These are phyloP conservation scores for Orthosia incerta DNA, from an alignment of 2,888 invertebrate genomes.

Conservation along the genomic window DNA sequence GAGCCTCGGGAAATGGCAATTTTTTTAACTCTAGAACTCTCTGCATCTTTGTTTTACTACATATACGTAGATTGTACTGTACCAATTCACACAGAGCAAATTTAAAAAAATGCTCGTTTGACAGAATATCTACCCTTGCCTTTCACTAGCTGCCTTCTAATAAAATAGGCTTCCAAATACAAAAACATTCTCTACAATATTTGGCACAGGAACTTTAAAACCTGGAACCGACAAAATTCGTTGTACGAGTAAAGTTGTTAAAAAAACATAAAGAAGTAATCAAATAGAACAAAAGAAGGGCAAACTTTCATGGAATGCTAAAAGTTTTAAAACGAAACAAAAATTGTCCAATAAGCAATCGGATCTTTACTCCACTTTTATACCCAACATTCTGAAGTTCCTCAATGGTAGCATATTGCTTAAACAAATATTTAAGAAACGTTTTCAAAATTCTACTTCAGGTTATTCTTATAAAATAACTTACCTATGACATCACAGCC, in stretches of 20 bases:
- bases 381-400: neutral
- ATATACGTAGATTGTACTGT: no score
- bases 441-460: neutral
- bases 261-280: conserved; percentile 35
- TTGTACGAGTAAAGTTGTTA: conserved; percentile 18
- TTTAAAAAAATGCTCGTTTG: no score
- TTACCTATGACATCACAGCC: neutral
- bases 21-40: no score
- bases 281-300: conserved; percentile 27
- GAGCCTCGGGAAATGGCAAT: no score
- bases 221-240: neutral
- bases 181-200: neutral
- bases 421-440: conserved; percentile 17
- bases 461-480: neutral
- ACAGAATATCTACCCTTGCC: no score
- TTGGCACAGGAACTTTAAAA: conserved; percentile 1
- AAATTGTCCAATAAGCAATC: conserved; percentile 1
- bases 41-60: no score
- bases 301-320: conserved; percentile 17
- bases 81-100: no score
- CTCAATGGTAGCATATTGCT: neutral
- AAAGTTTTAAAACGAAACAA: conserved; percentile 31
- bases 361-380: conserved; percentile 8
- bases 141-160: no score
- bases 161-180: neutral